Evolutionary conservation across 2,113 vertebrate genomes (phyloP).

Genomic region (Neotragus pygmaeus): DNA sequence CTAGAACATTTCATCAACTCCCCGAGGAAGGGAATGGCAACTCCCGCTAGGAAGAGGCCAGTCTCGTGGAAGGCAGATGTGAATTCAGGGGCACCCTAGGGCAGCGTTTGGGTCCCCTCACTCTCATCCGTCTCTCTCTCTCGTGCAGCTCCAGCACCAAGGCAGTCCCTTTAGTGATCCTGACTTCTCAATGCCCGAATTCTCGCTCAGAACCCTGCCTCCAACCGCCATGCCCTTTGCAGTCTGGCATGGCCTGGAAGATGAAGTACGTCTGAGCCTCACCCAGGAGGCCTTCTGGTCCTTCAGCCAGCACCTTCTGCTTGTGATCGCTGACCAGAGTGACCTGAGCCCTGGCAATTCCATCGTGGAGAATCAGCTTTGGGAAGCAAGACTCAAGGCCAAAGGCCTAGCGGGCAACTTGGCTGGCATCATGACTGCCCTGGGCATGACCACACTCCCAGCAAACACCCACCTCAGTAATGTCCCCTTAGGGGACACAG

Average conservation of each 20-base stretch:
- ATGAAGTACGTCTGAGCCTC: slow-evolving; percentile 28
- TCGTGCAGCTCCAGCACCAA: slow-evolving; percentile 66
- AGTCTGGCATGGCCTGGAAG: slow-evolving; percentile 65
- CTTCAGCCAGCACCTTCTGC: slow-evolving; percentile 71
- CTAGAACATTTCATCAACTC: too few species aligned
- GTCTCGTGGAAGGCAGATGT: too few species aligned
- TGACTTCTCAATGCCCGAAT: slow-evolving; percentile 54
- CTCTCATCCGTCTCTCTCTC: background rate
- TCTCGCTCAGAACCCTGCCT: slow-evolving; percentile 68
- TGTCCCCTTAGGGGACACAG: background rate
- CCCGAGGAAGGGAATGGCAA: too few species aligned
- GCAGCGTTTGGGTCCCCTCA: background rate
- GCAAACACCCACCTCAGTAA: slow-evolving; percentile 34
- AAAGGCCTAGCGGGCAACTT: slow-evolving; percentile 72
- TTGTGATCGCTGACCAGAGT: slow-evolving; percentile 69
- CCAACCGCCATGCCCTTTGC: slow-evolving; percentile 41
- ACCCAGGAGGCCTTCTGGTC: slow-evolving; percentile 59
- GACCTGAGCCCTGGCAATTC: slow-evolving; percentile 50
- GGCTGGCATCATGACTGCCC: slow-evolving; percentile 56
- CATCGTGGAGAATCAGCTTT: slow-evolving; percentile 59
- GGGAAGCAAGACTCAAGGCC: slow-evolving; percentile 47
- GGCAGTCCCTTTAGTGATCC: slow-evolving; percentile 75
- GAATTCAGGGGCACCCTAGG: background rate
- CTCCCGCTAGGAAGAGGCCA: too few species aligned
- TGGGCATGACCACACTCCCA: slow-evolving; percentile 41